A percentile compares a stretch with the other conserved stretches of the same genome.
phyloP scores from a whole-genome alignment of 2,113 vertebrate genomes.

The Zapornia atra region DNA sequence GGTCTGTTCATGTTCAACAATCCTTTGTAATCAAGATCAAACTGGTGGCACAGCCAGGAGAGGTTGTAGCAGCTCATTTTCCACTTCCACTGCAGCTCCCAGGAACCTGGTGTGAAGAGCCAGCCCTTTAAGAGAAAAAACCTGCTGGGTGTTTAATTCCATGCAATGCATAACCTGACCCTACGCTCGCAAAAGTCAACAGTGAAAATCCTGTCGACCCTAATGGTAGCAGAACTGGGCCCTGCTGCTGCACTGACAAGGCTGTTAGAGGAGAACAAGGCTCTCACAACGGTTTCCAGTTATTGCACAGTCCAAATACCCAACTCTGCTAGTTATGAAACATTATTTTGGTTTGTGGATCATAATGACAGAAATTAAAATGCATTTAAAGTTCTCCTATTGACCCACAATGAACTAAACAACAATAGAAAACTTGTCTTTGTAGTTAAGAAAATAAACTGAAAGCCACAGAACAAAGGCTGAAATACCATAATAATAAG shows the following conservation, averaged over 20 bases:
- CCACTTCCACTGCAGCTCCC: background rate
- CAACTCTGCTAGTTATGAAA: background rate
- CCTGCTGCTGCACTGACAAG: background rate
- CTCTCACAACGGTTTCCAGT: background rate
- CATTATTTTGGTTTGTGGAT: slow-evolving; percentile 36
- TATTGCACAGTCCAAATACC: background rate
- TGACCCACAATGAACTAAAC: background rate
- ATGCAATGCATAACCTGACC: background rate
- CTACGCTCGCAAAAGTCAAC: background rate
- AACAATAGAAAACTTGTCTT: slow-evolving; percentile 17
- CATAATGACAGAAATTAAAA: background rate
- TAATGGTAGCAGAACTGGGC: background rate
- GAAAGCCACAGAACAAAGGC: slow-evolving; percentile 21
- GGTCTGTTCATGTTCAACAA: background rate
- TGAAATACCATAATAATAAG: background rate
- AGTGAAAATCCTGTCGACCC: background rate
- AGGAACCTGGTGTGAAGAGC: background rate
- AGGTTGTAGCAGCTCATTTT: background rate
- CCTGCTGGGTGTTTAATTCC: background rate
- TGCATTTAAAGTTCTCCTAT: background rate
- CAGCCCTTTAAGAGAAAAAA: background rate
- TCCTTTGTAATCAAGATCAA: slow-evolving; percentile 33
- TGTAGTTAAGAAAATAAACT: background rate
- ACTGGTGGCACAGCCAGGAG: background rate
- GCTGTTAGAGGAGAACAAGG: background rate